Evolutionary conservation across 2,888 invertebrate species (phyloP), one percentile per base, ranked within the genome.

Genomic region (Acronicta psi): DNA sequence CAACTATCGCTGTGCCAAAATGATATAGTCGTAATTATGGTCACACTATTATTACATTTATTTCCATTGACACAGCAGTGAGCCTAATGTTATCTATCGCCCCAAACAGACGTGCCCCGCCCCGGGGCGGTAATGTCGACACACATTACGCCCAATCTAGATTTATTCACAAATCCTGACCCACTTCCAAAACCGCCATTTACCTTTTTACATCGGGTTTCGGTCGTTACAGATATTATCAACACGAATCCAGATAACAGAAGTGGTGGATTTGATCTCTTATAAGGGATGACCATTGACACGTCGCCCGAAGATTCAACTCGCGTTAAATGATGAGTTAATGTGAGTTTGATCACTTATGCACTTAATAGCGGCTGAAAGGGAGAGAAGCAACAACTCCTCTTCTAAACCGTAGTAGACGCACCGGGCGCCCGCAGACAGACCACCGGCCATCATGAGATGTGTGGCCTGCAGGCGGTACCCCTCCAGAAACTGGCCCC

Each of bases 131-230:
- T 86, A 85, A 88, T 84, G 85, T 84, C 82, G 75, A 75, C 81
- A 84, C 85, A 82, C 84, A 84, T 88, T 86, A 86, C 77, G 73
- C 72, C 73, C 81, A 82, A 85, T 84, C 83, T 87, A 83, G 85
- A 88, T 87, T 88, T 87, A 87, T 88, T 85, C 82, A 78, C 80
- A 79, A 80, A 80, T 84, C 82, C 83, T 85, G 86, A 85, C 87
- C 87, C 76, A 86, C 79, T 88, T 88, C 77, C 75, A 65, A 73
- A 76, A 73, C 69, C 72, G 57, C 80, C 80, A 82, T 82, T 83
- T 83, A 82, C 82, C 79, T 83, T 83, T 80, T 80, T 78, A 79
- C 77, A 73, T 51, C 47, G 49, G 50, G 55, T 51, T 62, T 62
- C 61, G 75, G 66, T 65, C 68, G 65, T 69, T 72, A 65, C 42